Base-by-base conservation (phyloP, 2,888 invertebrate genomes). In the Diaperis boleti region DNA sequence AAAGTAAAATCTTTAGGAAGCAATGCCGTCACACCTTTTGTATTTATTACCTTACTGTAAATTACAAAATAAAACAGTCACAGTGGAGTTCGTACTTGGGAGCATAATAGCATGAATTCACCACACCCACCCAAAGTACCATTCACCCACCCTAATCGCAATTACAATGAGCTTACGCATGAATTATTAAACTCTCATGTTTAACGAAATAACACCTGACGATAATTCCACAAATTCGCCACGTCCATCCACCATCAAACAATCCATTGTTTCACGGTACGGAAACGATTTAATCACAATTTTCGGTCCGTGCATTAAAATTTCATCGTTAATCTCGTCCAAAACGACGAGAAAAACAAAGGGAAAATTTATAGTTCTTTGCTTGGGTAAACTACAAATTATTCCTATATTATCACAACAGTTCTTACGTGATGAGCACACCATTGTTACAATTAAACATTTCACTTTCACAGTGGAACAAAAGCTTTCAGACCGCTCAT, bases 401-500 rank as follows among this genome's bases (percentile, higher is more conserved):
- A 33, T 56, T 44, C n/a, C 42, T 55, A 44, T 29, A 33, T 56
- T 44, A 18, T 33, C 20, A 56, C 44, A 44, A 49, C 13, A 15
- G 26, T 35, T 18, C 44, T 56, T 56, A 44, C 44, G 56, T 44
- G 42, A 44, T 56, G 33, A 10, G 17, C 42, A 18, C 42, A 15
- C 56, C 22, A 56, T 42, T 56, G 44, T 44, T 22, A 13, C 18
- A 20, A 52, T 39, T 39, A 37, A 37, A 18, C 35, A 18, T 41
- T 52, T 52, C 52, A 55, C 55, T 55, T 55, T 55, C 26, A 17
- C 35, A 17, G 17, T 10, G 39, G 39, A 26, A 52, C 26, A 52
- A 52, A 52, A 15, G 20, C 17, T 37, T 26, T 52, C 26, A 45
- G 33, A 31, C 15, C 56, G 49, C 33, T 62, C 62, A 62, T 47